Conservation (phyloP, 2,888 invertebrate species). For the Yponomeuta sedellus region DNA sequence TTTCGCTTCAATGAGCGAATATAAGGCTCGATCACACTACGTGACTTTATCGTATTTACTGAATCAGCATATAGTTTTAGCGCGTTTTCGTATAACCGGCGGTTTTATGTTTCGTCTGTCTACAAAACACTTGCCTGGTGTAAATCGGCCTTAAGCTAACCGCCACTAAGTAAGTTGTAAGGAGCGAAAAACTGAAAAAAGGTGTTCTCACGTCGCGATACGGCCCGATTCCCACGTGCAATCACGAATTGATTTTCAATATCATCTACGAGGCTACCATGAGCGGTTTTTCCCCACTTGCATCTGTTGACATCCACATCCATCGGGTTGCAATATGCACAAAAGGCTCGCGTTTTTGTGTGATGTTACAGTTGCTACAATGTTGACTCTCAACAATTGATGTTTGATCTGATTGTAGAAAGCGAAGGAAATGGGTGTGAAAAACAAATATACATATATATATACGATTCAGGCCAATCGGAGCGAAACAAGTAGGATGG, state of each 20-base stretch:
- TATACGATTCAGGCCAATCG: too few relatives aligned
- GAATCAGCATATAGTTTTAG: too few relatives aligned
- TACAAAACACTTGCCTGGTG: background rate
- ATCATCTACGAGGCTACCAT: slow-evolving; percentile 32
- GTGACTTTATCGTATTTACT: background rate
- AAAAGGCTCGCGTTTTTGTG: background rate
- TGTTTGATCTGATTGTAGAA: too few relatives aligned
- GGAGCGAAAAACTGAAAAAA: slow-evolving; percentile 38
- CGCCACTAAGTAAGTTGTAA: slow-evolving; percentile 33
- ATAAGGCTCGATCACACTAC: background rate
- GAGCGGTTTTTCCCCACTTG: background rate
- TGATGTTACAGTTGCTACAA: slow-evolving; percentile 28
- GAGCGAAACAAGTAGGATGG: too few relatives aligned
- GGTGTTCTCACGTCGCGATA: slow-evolving; percentile 56
- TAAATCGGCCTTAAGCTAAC: slow-evolving; percentile 27
- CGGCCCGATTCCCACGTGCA: slow-evolving; percentile 64
- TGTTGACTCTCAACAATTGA: slow-evolving; percentile 12
- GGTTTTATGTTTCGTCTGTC: too few relatives aligned
- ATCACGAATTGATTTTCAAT: slow-evolving; percentile 44
- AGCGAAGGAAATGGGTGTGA: too few relatives aligned
- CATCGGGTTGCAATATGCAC: background rate
- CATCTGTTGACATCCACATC: background rate
- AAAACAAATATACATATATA: too few relatives aligned
- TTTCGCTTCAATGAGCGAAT: background rate
- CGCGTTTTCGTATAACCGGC: background rate